phyloP scores from a whole-genome alignment of 2,888 invertebrate genomes.

The Dilophus febrilis region DNA sequence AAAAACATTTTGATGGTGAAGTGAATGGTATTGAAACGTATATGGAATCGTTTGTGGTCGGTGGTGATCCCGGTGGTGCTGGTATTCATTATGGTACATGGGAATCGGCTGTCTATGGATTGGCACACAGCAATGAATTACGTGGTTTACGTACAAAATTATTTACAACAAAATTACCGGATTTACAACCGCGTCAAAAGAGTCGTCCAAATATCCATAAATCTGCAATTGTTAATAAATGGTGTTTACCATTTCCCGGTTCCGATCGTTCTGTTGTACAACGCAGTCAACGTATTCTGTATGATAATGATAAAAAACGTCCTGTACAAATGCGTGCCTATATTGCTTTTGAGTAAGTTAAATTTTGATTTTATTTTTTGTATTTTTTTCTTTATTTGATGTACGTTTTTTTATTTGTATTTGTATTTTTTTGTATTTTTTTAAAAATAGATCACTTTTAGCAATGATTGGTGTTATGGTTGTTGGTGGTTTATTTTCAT shows the following conservation, averaged over 20 bases:
- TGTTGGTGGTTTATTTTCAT: constrained; percentile 39
- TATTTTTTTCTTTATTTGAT: constrained; percentile 1
- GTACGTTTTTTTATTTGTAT: not conserved
- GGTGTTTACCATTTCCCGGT: constrained; percentile 66
- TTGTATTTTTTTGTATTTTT: not conserved
- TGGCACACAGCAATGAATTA: constrained; percentile 48
- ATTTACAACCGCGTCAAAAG: constrained; percentile 41
- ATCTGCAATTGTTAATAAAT: constrained; percentile 30
- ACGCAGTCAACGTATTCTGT: constrained; percentile 62
- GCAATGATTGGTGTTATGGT: constrained; percentile 34
- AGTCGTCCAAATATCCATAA: constrained; percentile 28
- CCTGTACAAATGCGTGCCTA: constrained; percentile 71
- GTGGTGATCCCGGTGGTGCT: constrained; percentile 27
- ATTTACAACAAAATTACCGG: constrained; percentile 45
- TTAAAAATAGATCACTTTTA: constrained; percentile 30
- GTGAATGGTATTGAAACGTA: constrained; percentile 66
- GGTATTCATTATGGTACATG: constrained; percentile 70
- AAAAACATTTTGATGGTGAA: constrained; percentile 59
- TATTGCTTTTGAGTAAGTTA: constrained; percentile 31
- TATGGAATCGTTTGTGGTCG: constrained; percentile 30
- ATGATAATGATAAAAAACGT: constrained; percentile 44
- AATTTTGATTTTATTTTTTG: constrained; percentile 5
- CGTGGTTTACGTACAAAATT: constrained; percentile 45
- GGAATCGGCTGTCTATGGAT: constrained; percentile 68
- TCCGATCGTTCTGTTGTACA: constrained; percentile 68